These are phyloP conservation scores for Melanophora roralis DNA, from an alignment of 2,888 invertebrate genomes.

Conservation along the genomic window DNA sequence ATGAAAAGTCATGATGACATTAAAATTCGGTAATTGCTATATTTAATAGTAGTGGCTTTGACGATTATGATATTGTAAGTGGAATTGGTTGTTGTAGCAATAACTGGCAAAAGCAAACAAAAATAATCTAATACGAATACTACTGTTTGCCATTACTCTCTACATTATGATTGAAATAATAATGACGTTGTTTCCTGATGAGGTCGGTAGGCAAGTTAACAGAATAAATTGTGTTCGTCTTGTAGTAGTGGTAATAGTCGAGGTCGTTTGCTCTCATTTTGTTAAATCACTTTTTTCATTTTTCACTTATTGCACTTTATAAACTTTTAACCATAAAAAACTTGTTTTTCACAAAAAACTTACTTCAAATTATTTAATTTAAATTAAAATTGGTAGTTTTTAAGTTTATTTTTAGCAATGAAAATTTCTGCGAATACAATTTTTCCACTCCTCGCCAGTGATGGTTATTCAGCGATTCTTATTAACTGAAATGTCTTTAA, in stretches of 20 bases:
- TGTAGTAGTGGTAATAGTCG: slow-evolving; percentile 50
- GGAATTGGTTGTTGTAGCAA: slow-evolving; percentile 36
- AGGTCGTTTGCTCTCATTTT: slow-evolving; percentile 58
- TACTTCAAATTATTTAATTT: slow-evolving; percentile 45
- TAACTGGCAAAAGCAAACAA: neutral
- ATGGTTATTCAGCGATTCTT: slow-evolving; percentile 11
- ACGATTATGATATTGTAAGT: slow-evolving; percentile 23
- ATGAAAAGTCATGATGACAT: neutral
- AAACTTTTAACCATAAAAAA: slow-evolving; percentile 12
- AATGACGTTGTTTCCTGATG: slow-evolving; percentile 48
- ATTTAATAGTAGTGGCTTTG: slow-evolving; percentile 15
- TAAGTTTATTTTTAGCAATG: slow-evolving; percentile 64
- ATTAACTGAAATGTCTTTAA: neutral
- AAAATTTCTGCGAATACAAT: slow-evolving; percentile 61
- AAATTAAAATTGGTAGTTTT: slow-evolving; percentile 42
- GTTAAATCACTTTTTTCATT: slow-evolving; percentile 31
- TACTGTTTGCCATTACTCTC: slow-evolving; percentile 5
- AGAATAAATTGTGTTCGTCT: neutral
- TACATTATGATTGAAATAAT: slow-evolving; percentile 50
- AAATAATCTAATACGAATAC: slow-evolving; percentile 5
- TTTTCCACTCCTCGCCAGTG: slow-evolving; percentile 55
- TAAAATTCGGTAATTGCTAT: slow-evolving; percentile 18
- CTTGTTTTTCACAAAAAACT: slow-evolving; percentile 27
- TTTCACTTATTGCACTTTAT: neutral
- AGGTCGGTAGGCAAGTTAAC: slow-evolving; percentile 39